Conservation (phyloP, 1,140 invertebrate genomes). For the honey bee (Apis mellifera) region DNA sequence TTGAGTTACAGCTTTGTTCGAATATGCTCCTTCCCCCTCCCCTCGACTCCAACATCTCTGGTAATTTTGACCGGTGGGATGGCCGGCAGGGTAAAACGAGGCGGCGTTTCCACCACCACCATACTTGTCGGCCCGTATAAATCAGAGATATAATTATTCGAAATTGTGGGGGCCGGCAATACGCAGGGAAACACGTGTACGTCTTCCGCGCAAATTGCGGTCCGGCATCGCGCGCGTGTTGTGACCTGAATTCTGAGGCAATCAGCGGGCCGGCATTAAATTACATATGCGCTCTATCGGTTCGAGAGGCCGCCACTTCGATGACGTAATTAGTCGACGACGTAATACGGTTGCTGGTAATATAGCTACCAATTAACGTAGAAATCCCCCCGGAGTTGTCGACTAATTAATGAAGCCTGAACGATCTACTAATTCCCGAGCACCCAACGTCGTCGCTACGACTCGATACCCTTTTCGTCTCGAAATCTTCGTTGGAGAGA, state of each 20-base stretch:
- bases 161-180: conserved; percentile 33
- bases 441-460: background rate
- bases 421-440: conserved; percentile 18
- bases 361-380: conserved; percentile 57
- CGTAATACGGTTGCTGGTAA: conserved; percentile 60
- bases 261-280: conserved; percentile 61
- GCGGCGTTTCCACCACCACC: too few species aligned
- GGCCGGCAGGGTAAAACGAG: background rate
- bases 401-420: conserved; percentile 36
- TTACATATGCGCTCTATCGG: conserved; percentile 60
- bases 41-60: background rate
- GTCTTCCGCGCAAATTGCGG: conserved; percentile 56
- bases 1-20: conserved; percentile 39
- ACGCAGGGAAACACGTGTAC: conserved; percentile 28
- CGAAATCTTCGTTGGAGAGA: background rate
- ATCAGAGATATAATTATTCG: conserved; percentile 45
- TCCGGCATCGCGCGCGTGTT: conserved; percentile 43
- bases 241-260: conserved; percentile 67
- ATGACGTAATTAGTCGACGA: conserved; percentile 48
- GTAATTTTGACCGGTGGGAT: background rate
- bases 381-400: conserved; percentile 7
- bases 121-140: conserved; percentile 8
- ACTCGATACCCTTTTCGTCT: conserved; percentile 4
- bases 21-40: background rate
- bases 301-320: conserved; percentile 39